These are phyloP conservation scores for Odontophorus gujanensis DNA, from an alignment of 2,113 vertebrate species.

Conservation along the genomic window DNA sequence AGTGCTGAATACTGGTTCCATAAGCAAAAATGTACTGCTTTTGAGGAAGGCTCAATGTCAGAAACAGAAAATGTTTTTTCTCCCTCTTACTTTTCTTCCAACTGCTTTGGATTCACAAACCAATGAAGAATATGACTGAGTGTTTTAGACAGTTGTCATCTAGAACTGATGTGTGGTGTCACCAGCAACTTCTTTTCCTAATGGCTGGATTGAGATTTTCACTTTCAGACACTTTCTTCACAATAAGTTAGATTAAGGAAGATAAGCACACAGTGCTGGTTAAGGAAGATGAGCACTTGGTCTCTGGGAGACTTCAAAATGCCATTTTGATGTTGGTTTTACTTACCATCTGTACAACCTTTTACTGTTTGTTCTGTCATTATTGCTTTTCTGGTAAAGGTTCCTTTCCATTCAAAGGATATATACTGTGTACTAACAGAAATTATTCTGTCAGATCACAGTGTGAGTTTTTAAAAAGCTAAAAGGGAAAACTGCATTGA, in stretches of 20 bases:
- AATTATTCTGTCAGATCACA: constrained; percentile 3
- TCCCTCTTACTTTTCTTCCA: constrained; percentile 19
- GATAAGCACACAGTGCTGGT: background rate
- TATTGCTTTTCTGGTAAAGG: background rate
- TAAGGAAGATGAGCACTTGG: background rate
- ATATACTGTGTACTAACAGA: background rate
- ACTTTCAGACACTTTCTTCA: background rate
- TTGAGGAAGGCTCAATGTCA: background rate
- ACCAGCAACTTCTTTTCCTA: background rate
- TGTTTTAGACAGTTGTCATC: constrained; percentile 4
- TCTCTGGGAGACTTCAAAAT: constrained; percentile 12
- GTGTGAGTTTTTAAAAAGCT: background rate
- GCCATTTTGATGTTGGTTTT: background rate
- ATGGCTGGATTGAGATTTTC: background rate
- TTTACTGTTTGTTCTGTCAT: background rate
- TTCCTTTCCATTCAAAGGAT: background rate
- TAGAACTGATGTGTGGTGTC: background rate
- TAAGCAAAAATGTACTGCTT: background rate
- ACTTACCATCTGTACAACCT: background rate
- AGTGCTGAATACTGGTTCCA: background rate
- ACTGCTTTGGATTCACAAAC: constrained; percentile 3
- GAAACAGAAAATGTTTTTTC: background rate
- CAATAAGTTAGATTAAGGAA: background rate
- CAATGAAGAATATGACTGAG: background rate
- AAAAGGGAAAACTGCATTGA: background rate